Percentiles rank a stretch among this genome's conserved stretches.
These are phyloP conservation scores for Baccha elongata DNA, from an alignment of 2,888 invertebrate genomes.

Conservation along the genomic window DNA sequence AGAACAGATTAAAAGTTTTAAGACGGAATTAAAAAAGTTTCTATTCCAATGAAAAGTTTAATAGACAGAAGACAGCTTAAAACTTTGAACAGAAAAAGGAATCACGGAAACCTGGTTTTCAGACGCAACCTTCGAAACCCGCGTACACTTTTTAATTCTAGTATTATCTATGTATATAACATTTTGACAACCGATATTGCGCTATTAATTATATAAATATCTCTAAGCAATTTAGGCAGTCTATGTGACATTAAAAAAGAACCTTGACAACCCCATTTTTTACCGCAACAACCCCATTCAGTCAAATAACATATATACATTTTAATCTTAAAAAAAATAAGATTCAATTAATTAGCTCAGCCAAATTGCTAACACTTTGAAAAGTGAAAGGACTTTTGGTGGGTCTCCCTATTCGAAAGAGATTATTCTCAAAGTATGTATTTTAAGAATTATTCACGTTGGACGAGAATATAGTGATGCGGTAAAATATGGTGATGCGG, in stretches of 20 bases:
- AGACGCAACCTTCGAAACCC: conserved; percentile 48
- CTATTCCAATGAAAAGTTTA: no score
- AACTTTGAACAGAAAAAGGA: neutral
- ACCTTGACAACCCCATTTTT: conserved; percentile 46
- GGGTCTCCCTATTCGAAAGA: neutral
- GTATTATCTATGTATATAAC: conserved; percentile 31
- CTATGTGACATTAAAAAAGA: conserved; percentile 40
- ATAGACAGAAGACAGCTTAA: no score
- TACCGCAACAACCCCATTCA: conserved; percentile 40
- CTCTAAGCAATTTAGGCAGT: conserved; percentile 43
- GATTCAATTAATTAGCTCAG: conserved; percentile 28
- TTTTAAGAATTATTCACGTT: conserved; percentile 12
- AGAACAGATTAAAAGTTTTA: no score
- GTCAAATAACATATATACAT: conserved; percentile 7
- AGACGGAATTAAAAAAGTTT: no score
- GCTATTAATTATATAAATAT: conserved; percentile 41
- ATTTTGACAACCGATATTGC: conserved; percentile 33
- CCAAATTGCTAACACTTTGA: conserved; percentile 24
- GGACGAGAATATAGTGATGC: conserved; percentile 9
- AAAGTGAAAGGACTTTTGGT: neutral
- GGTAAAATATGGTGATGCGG: conserved; percentile 23
- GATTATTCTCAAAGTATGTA: neutral
- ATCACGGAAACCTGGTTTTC: conserved; percentile 39
- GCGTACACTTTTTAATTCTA: conserved; percentile 33
- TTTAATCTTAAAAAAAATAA: conserved; percentile 29